Evolutionary conservation across 53 echinoderm and acorn worm species (phyloP), one percentile per base, ranked within the genome.

Genomic region (Echinarachnius parma): DNA sequence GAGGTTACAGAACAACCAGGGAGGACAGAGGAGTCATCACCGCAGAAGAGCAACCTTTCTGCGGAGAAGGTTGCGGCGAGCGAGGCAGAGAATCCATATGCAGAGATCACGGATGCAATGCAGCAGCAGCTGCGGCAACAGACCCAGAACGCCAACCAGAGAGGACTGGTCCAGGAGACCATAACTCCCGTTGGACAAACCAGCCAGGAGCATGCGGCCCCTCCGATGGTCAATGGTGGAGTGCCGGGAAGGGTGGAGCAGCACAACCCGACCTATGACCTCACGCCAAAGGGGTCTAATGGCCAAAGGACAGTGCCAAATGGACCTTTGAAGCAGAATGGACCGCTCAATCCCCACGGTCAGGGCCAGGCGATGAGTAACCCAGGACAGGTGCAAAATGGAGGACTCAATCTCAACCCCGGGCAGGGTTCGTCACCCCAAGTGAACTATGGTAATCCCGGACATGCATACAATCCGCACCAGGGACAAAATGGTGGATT

Each of bases 31-130:
- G 52, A 69, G 20, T 39, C 74, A 4, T 72, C 74, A 27, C 74
- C 74, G 16, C 29, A 31, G 4, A 72, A 72, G 74, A 72, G 56
- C 35, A 5, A 25, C 4, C 44, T 57, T n/a, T 55, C 18, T 16
- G 26, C 74, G 14, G 36, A 57, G 44, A 72, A 72, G 57, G n/a
- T n/a, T n/a, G 74, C 44, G 28, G 50, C 64, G 11, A 37, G 52
- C 34, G 79, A 78, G 2, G 42, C 61, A 20, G 89, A 89, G 57
- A 89, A 89, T 37, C 89, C 89, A 11, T 89, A 89, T 20, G 85
- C 89, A 23, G 89, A 89, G 74, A 89, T 89, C 37, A 71, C 63
- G n/a, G 84, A 89, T 57, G 57, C 75, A 5, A 57, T 76, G 48
- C 69, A 75, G 28, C 78, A 76, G 45, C 50, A 46, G 59, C 66